Evolutionary conservation across 2,113 vertebrate genomes (phyloP), one percentile per base, ranked within the genome.

Genomic region (Leuciscus idus): DNA sequence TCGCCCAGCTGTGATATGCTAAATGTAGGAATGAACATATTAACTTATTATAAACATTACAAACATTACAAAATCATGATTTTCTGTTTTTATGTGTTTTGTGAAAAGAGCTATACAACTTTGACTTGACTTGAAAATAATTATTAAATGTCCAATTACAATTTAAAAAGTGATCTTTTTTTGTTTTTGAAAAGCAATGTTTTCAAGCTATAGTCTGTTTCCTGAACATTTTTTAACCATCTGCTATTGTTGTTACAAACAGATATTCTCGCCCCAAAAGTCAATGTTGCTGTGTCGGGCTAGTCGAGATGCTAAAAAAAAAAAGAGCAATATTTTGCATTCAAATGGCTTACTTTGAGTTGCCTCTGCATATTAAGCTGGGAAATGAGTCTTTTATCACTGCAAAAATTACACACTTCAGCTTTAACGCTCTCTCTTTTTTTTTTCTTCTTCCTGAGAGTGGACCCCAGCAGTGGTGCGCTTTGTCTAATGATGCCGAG

Each of bases 401-500:
- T 55, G 46, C 17, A 55, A 77, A 43, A 80, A 80, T 36, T 61
- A 61, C 21, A 80, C 33, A 43, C 52, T 61, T 80, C 62, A 68
- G 15, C 21, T 80, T n/a, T 80, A 80, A 62, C 12, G 1, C 57
- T 55, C 52, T 46, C 19, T 30, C 66, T 62, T 66, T 68, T 30
- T 30, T 74, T 62, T 66, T 59, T 66, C 76, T 21, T 76, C 61
- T 55, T 68, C 10, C 15, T 26, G 23, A 66, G 43, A 52, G 66
- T 79, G 36, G 84, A 81, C 83, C 61, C 77, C 28, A 75, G 30
- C 70, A 68, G 39, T 57, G 62, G 72, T 81, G 39, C 6, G 78
- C 84, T 66, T 87, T 46, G 3, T 85, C 64, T 81, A 78, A 89
- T 80, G 43, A 84, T 75, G 36, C 30, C 46, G 46, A 75, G 84